phyloP scores from a whole-genome alignment of 2,888 invertebrate genomes.

The Hololepta plana region DNA sequence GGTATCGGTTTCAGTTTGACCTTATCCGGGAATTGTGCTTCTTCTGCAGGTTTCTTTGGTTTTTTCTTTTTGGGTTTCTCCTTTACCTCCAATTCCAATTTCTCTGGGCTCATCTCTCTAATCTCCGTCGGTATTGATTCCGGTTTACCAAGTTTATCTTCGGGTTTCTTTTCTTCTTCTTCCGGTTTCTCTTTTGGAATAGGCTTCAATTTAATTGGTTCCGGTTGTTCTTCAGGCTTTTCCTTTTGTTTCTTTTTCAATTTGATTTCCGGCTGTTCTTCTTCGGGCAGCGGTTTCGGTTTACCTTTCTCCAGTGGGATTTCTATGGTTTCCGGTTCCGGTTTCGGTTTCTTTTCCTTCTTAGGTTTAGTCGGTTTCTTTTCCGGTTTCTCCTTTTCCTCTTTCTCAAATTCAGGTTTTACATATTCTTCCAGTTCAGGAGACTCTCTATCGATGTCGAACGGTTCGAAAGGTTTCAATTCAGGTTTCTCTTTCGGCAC shows the following conservation, averaged over 20 bases:
- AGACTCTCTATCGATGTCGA: conserved; percentile 20
- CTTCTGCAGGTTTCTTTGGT: conserved; percentile 30
- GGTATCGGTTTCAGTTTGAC: conserved; percentile 7
- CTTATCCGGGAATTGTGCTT: too few relatives aligned
- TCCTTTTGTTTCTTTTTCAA: conserved; percentile 17
- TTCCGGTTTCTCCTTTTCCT: conserved; percentile 21
- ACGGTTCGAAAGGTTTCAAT: conserved; percentile 21
- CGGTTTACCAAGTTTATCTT: conserved; percentile 7
- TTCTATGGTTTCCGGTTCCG: conserved; percentile 26
- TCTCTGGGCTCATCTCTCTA: conserved; percentile 1
- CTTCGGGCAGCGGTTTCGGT: conserved; percentile 22
- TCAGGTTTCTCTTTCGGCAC: conserved; percentile 19
- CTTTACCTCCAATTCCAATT: conserved; percentile 8
- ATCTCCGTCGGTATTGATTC: conserved; percentile 1
- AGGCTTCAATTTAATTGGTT: conserved; percentile 13
- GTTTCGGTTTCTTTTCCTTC: conserved; percentile 11
- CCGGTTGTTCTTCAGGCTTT: conserved; percentile 14
- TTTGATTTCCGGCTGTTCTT: conserved; percentile 18
- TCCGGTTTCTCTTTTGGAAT: conserved; percentile 8
- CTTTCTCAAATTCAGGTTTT: conserved; percentile 20
- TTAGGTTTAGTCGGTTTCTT: conserved; percentile 8
- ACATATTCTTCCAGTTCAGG: conserved; percentile 21
- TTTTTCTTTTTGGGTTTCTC: conserved; percentile 23
- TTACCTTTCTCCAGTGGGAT: conserved; percentile 22
- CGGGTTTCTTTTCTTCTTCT: conserved; percentile 9